Evolutionary conservation across 2,113 vertebrate genomes (phyloP).

Genomic region (Carassius carassius): DNA sequence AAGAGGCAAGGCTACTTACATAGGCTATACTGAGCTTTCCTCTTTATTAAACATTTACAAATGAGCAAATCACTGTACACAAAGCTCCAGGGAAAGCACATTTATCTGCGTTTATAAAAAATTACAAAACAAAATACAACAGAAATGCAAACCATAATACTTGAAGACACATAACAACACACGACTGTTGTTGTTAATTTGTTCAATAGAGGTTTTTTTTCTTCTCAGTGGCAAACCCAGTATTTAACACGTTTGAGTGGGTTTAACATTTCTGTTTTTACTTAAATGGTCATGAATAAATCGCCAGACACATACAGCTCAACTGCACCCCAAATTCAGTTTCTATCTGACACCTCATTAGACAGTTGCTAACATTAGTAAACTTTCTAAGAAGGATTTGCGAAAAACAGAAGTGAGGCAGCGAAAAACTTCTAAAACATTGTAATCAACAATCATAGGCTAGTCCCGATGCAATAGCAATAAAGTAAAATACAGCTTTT

Average conservation of each 20-base stretch:
- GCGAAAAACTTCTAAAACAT: neutral
- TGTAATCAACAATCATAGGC: neutral
- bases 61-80: neutral
- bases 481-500: no score
- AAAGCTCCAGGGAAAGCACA: conserved; percentile 39
- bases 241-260: neutral
- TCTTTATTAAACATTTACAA: conserved; percentile 48
- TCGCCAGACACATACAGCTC: neutral
- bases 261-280: neutral
- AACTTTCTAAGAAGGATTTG: neutral
- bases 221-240: neutral
- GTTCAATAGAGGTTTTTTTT: neutral
- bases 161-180: conserved; percentile 16
- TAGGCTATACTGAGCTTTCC: conserved; percentile 45
- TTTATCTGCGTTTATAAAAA: conserved; percentile 7
- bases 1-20: conserved; percentile 27
- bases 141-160: conserved; percentile 30
- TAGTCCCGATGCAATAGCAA: neutral
- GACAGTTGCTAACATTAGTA: neutral
- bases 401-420: neutral
- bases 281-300: neutral
- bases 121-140: conserved; percentile 16
- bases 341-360: neutral
- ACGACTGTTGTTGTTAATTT: neutral
- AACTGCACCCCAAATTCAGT: neutral